Base-by-base conservation (phyloP, 2,888 invertebrate species). In the Euplagia quadripunctaria region DNA sequence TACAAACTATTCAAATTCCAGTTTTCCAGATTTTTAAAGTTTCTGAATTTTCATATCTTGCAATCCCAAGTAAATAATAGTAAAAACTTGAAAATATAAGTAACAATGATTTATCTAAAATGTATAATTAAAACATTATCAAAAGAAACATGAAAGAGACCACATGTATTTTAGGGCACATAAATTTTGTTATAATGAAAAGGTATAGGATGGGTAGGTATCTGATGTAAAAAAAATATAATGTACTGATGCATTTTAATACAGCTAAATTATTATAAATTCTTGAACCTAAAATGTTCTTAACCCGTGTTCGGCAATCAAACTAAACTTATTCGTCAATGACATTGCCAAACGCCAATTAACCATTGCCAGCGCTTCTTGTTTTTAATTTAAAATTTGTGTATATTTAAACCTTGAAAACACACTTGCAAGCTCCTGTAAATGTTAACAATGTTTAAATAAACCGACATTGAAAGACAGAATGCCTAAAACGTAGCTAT, bases 1-100 rank as follows among this genome's bases (percentile, higher is more conserved):
- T 46, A 73, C 16, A 72, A 31, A 49, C 49, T 66, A 49, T 8
- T 66, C 49, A 16, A 43, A n/a, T n/a, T 64, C 43, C 43, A 64
- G 4, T 11, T 4, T 11, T 58, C 12, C 11, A 49, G 12, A 68
- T 42, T 52, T 7, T 52, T 31, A 20, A 61, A 6, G 2, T 14
- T 61, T 14, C 20, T 31, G 1, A 14, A 6, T 14, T 20, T 55
- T 12, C 20, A 58, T 3, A 0, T 11, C 12, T 7, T 58, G 11
- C 4, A 58, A 61, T n/a, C n/a, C n/a, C n/a, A n/a, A n/a, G n/a
- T 4, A 20, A 49, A 49, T 58, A 12, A 31, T n/a, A 20, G 1
- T 14, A 12, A 20, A 61, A 31, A 20, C 12, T 20, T 11, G 58
- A 20, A 58, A 12, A 0, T 0, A 31, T 61, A 2, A 14, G 11